These are phyloP conservation scores for Sebastes iracundus DNA, from an alignment of 2,797 vertebrate species.

Conservation along the genomic window DNA sequence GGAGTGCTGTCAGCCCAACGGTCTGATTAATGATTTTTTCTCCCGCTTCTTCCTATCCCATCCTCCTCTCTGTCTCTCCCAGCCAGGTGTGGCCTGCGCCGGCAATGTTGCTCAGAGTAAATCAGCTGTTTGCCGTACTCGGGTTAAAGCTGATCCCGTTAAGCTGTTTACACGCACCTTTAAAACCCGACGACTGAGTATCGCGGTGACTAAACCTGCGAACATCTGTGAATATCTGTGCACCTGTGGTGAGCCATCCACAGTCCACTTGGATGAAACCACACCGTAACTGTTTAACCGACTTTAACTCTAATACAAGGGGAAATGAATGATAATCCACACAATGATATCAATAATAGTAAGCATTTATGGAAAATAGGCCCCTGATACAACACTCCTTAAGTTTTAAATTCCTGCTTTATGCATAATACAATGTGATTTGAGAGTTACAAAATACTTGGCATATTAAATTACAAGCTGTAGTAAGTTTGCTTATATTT, in stretches of 20 bases:
- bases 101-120: slow-evolving; percentile 14
- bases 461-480: not conserved
- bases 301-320: not conserved
- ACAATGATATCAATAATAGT: not conserved
- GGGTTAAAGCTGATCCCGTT: slow-evolving; percentile 57
- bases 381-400: not conserved
- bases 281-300: not conserved
- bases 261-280: not conserved
- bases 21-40: slow-evolving; percentile 64
- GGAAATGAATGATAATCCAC: not conserved
- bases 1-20: slow-evolving; percentile 59
- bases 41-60: not conserved
- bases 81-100: slow-evolving; percentile 45
- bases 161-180: slow-evolving; percentile 58
- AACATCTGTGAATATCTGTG: slow-evolving; percentile 34
- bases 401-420: not conserved
- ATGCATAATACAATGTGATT: not conserved
- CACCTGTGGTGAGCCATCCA: not conserved
- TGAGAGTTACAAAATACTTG: not conserved
- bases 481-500: not conserved
- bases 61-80: not conserved
- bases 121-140: slow-evolving; percentile 56
- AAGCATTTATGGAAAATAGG: not conserved
- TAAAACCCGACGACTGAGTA: slow-evolving; percentile 24
- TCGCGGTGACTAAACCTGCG: slow-evolving; percentile 22